Evolutionary conservation across 2,888 invertebrate species (phyloP).

Genomic region (Branchellion lobata): DNA sequence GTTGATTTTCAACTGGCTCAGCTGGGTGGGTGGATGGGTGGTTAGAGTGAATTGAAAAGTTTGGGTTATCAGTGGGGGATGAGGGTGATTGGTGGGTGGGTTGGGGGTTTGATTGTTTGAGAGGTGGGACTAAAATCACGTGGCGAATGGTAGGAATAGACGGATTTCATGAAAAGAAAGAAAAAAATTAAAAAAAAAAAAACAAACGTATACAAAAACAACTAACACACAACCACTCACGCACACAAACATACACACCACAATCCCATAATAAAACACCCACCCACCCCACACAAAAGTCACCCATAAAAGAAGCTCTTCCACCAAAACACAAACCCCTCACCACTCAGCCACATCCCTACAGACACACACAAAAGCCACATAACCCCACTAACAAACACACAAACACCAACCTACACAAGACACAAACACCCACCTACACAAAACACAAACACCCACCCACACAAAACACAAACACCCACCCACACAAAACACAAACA

Average conservation of each 20-base stretch:
- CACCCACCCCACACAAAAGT: neutral
- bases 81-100: too few relatives aligned
- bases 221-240: neutral
- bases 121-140: too few relatives aligned
- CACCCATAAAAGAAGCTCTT: too few relatives aligned
- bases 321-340: neutral
- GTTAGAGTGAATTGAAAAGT: too few relatives aligned
- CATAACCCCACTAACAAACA: neutral
- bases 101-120: too few relatives aligned
- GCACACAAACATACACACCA: slow-evolving; percentile 19
- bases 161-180: too few relatives aligned
- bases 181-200: too few relatives aligned
- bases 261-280: neutral
- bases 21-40: slow-evolving; percentile 62
- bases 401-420: neutral
- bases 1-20: slow-evolving; percentile 81
- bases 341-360: neutral
- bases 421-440: slow-evolving; percentile 1
- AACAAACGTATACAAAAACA: neutral
- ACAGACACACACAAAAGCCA: too few relatives aligned
- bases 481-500: slow-evolving; percentile 13
- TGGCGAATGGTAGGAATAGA: too few relatives aligned
- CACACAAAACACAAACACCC: neutral
- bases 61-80: too few relatives aligned
- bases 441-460: slow-evolving; percentile 4